These are phyloP conservation scores for Nibea albiflora DNA, from an alignment of 2,113 vertebrate genomes.

Conservation along the genomic window DNA sequence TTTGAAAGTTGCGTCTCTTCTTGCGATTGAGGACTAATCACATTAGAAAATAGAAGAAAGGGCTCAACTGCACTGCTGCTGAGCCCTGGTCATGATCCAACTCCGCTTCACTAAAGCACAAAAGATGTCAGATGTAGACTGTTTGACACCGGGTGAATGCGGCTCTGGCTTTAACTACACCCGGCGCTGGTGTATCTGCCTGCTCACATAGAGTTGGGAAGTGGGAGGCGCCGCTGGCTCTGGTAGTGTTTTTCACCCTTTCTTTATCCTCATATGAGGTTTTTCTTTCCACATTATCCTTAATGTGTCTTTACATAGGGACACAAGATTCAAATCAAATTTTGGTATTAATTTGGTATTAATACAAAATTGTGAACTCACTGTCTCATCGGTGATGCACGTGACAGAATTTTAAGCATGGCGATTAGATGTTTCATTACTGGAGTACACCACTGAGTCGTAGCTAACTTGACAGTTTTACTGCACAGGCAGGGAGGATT, in stretches of 20 bases:
- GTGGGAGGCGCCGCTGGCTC: not conserved
- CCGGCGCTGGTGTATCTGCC: not conserved
- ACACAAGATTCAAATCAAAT: not conserved
- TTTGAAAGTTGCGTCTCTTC: slow-evolving; percentile 45
- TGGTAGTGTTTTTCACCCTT: not conserved
- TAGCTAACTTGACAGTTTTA: not conserved
- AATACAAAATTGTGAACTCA: too few species aligned
- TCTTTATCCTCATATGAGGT: not conserved
- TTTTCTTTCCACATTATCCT: not conserved
- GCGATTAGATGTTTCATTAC: not conserved
- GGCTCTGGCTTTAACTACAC: slow-evolving; percentile 18
- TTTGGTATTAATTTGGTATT: too few species aligned
- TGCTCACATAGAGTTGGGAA: slow-evolving; percentile 4
- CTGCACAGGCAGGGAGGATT: not conserved
- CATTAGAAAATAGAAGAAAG: slow-evolving; percentile 47
- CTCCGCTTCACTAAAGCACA: slow-evolving; percentile 54
- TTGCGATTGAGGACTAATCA: slow-evolving; percentile 60
- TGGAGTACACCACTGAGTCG: not conserved
- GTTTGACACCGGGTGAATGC: slow-evolving; percentile 8
- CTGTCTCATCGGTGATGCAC: too few species aligned
- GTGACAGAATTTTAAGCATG: too few species aligned
- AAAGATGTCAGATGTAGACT: slow-evolving; percentile 33
- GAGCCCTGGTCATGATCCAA: slow-evolving; percentile 49
- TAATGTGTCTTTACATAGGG: not conserved
- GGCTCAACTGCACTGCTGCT: slow-evolving; percentile 36